phyloP scores from a whole-genome alignment of 2,888 invertebrate species.

The Pristionchus entomophagus region DNA sequence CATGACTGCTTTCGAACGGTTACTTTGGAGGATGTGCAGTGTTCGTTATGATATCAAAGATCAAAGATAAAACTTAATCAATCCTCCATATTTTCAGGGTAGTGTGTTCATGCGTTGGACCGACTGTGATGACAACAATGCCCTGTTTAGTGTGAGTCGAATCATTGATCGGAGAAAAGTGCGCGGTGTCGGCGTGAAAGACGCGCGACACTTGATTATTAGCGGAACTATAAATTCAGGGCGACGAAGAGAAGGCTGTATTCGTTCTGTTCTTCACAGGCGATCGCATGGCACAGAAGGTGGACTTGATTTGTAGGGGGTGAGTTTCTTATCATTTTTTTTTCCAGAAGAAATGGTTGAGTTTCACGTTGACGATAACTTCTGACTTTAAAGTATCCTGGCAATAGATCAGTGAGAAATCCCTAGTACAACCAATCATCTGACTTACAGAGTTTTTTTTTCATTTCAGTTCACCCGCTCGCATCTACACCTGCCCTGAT shows the following conservation, averaged over 20 bases:
- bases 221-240: too few relatives aligned
- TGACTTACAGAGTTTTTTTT: neutral
- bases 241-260: too few relatives aligned
- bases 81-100: neutral
- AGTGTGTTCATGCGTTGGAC: conserved; percentile 78
- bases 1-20: conserved; percentile 94
- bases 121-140: neutral
- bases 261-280: neutral
- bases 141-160: neutral
- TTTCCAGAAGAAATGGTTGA: too few relatives aligned
- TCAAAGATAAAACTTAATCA: too few relatives aligned
- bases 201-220: neutral
- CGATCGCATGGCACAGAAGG: neutral
- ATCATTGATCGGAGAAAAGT: neutral
- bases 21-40: conserved; percentile 96
- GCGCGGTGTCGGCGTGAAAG: neutral
- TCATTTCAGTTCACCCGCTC: neutral
- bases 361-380: neutral
- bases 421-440: neutral
- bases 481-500: neutral
- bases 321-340: neutral
- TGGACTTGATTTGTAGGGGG: neutral
- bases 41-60: conserved; percentile 79
- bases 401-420: too few relatives aligned
- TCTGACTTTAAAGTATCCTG: too few relatives aligned